These are phyloP conservation scores for Rhabdophis nuchalis DNA, from an alignment of 2,797 vertebrate genomes.

Conservation along the genomic window DNA sequence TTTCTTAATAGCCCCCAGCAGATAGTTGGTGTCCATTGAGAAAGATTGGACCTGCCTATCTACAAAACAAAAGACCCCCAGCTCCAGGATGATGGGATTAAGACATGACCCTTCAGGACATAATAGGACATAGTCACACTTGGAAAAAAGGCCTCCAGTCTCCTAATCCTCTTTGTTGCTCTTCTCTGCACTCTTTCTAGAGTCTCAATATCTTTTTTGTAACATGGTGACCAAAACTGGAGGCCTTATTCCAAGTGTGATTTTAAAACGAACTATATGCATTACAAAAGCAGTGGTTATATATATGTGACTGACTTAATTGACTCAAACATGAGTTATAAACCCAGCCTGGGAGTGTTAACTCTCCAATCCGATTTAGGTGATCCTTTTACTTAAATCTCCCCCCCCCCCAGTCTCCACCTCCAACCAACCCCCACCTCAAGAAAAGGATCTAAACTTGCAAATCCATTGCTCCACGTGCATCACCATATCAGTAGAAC, in stretches of 20 bases:
- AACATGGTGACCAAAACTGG: not conserved
- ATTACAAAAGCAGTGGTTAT: not conserved
- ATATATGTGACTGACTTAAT: not conserved
- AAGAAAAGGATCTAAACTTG: not conserved
- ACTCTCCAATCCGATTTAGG: not conserved
- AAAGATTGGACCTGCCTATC: too few relatives aligned
- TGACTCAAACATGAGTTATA: not conserved
- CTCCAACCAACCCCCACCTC: not conserved
- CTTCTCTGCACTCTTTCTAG: not conserved
- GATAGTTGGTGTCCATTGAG: too few relatives aligned
- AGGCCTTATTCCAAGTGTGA: not conserved
- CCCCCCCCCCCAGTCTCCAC: not conserved
- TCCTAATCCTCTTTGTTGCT: not conserved
- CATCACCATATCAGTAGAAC: not conserved
- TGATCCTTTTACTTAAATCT: not conserved
- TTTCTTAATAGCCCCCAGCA: too few relatives aligned
- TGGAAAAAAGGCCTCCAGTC: too few relatives aligned
- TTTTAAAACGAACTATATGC: not conserved
- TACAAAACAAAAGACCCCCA: too few relatives aligned
- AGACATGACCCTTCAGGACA: too few relatives aligned
- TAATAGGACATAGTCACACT: too few relatives aligned
- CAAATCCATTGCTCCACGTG: not conserved
- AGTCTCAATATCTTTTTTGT: not conserved
- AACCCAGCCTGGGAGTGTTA: not conserved
- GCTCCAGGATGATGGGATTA: too few relatives aligned